Evolutionary conservation across 2,797 vertebrate species (phyloP), one percentile per base, ranked within the genome.

Genomic region (Coendou prehensilis): DNA sequence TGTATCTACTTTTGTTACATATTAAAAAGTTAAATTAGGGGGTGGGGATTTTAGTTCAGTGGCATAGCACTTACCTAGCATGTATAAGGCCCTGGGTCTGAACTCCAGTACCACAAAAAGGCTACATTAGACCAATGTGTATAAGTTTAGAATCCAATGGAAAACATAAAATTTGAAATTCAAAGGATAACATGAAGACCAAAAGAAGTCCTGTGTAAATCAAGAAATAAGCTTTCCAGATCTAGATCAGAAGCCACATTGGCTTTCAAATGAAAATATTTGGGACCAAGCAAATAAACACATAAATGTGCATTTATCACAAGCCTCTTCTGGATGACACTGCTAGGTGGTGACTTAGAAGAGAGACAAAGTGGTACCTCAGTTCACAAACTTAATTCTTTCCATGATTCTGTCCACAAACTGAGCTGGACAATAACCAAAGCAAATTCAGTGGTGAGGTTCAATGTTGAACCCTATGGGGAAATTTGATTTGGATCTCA

Each of bases 141-240:
- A 14, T 88, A 79, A 90, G 73, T 96, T 94, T 94, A 71, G 47
- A 81, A 80, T 52, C 26, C 78, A 37, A 61, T 22, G 23, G 50
- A 52, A 79, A 91, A 87, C 13, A 84, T 5, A 67, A 54, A 76
- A 87, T 56, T 50, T 76, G 52, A 93, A 95, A 91, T 95, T 78
- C 45, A 76, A 73, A 93, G 61, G n/a, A n/a, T 86, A 87, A 91
- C 41, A 79, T 9, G 57, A 94, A 95, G 84, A 75, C 28, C 17
- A 10, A 75, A 80, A 93, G 28, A 91, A 92, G 33, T 28, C 73
- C 18, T 56, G 4, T 76, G 0, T 83, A 93, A 89, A 87, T 56
- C 56, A 82, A 87, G n/a, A 95, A 90, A 71, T 47, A 54, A 78
- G 30, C 9, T 69, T 90, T 84, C 92, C 47, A 94, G 59, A 71